A percentile compares a stretch with the other conserved stretches of the same genome.
Evolutionary conservation across 2,113 vertebrate genomes (phyloP).

Genomic region (Sapajus apella): DNA sequence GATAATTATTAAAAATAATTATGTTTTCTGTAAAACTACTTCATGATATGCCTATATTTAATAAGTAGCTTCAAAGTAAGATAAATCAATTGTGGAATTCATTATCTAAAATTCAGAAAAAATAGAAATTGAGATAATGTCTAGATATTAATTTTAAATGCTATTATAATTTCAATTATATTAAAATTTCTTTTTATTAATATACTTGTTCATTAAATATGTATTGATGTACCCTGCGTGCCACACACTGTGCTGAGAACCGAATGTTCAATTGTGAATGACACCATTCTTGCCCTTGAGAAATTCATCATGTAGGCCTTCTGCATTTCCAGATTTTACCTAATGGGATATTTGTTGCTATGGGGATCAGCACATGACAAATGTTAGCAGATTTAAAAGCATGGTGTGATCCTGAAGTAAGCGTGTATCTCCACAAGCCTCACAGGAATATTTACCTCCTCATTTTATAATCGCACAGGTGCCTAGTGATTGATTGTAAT

Average conservation of each 20-base stretch:
- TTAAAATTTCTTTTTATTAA: neutral
- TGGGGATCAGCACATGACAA: slow-evolving; percentile 49
- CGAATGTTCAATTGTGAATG: neutral
- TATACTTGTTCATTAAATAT: neutral
- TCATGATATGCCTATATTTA: slow-evolving; percentile 45
- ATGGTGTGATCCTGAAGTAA: neutral
- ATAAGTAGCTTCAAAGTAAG: slow-evolving; percentile 35
- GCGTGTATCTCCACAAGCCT: slow-evolving; percentile 28
- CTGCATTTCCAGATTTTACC: slow-evolving; percentile 7
- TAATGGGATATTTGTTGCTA: slow-evolving; percentile 54
- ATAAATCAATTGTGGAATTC: slow-evolving; percentile 25
- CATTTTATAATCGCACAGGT: slow-evolving; percentile 30
- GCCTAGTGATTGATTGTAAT: slow-evolving; percentile 44
- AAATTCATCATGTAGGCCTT: slow-evolving; percentile 4
- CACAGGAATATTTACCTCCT: slow-evolving; percentile 18
- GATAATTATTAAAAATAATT: neutral
- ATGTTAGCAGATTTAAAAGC: slow-evolving; percentile 51
- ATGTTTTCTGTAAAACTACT: slow-evolving; percentile 16
- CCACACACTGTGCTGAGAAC: neutral
- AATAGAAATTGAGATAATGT: neutral
- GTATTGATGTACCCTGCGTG: neutral
- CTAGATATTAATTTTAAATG: neutral
- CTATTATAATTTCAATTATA: slow-evolving; percentile 14
- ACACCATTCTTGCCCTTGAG: neutral
- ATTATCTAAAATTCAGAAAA: slow-evolving; percentile 2